These are phyloP conservation scores for Nautilus pompilius DNA, from an alignment of 1,140 invertebrate species.

Conservation along the genomic window DNA sequence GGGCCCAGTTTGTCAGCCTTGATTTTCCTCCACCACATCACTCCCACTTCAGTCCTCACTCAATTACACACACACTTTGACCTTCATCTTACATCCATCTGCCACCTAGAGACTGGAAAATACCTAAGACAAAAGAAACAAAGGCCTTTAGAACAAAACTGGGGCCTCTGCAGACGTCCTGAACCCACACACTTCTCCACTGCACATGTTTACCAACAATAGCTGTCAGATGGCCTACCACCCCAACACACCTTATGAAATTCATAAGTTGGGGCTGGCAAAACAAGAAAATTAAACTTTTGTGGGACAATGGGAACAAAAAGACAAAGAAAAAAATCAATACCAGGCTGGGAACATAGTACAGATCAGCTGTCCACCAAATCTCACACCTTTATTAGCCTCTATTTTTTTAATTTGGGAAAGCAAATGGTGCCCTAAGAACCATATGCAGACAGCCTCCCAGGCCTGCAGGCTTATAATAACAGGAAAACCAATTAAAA, in stretches of 20 bases:
- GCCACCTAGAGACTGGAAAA: slow-evolving; percentile 16
- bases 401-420: slow-evolving; percentile 15
- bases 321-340: slow-evolving; percentile 47
- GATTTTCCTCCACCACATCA: slow-evolving; percentile 2
- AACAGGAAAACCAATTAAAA: slow-evolving; percentile 37
- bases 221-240: slow-evolving; percentile 17
- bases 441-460: slow-evolving; percentile 28
- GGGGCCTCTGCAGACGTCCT: slow-evolving; percentile 11
- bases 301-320: slow-evolving; percentile 35
- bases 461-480: slow-evolving; percentile 21
- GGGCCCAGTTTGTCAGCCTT: slow-evolving; percentile 4
- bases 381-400: slow-evolving; percentile 27
- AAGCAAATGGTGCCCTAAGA: slow-evolving; percentile 21
- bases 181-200: slow-evolving; percentile 2
- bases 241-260: slow-evolving; percentile 19
- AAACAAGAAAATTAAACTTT: slow-evolving; percentile 40
- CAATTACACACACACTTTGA: slow-evolving; percentile 14
- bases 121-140: slow-evolving; percentile 20
- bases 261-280: slow-evolving; percentile 30
- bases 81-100: slow-evolving; percentile 19
- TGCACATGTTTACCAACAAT: slow-evolving; percentile 14
- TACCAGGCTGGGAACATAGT: slow-evolving; percentile 26
- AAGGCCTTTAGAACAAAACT: slow-evolving; percentile 11
- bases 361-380: slow-evolving; percentile 35
- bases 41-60: slow-evolving; percentile 8